Base-by-base conservation (phyloP, 1,140 invertebrate genomes). In the Zaprionus davidi region DNA sequence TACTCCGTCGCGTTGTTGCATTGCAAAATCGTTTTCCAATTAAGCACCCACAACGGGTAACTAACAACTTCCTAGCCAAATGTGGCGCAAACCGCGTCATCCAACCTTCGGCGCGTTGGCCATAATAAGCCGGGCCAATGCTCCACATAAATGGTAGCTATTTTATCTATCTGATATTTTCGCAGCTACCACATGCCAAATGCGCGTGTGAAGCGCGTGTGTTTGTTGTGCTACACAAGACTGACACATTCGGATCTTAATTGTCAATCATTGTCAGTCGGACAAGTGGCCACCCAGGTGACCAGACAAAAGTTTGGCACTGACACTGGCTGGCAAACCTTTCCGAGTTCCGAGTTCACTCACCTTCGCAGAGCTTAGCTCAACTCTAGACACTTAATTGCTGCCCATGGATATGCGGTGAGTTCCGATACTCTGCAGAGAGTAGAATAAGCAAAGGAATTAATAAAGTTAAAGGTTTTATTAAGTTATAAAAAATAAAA, bases 211-310 rank as follows among this genome's bases (percentile, higher is more conserved):
- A n/a, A 13, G 15, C 24, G 31, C 60, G 2, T 26, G 28, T 51
- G 17, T 17, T 4, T 68, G 24, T 46, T 63, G 26, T 22, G 34
- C 26, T 1, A 34, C 63, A 65, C 34, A 41, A 72, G 26, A 57
- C 60, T 79, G 77, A 68, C 74, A 79, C 62, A 76, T 77, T 68
- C 49, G 53, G 55, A 79, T 72, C 74, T 72, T 72, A 71, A 76
- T 79, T 76, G 73, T 77, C 77, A 79, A 72, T 79, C 73, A 79
- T 79, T 79, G 77, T 76, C 77, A 79, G 68, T 76, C 74, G 70
- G 31, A 38, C 12, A 28, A 31, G 49, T 24, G 73, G 63, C 76
- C 76, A 79, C 76, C 76, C 76, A 78, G 36, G 53, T 44, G 64
- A 44, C 49, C 11, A 51, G 20, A 51, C 46, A 22, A 51, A 24